Base-by-base conservation (phyloP, 2,888 invertebrate genomes). In the Antheraea assamensis region DNA sequence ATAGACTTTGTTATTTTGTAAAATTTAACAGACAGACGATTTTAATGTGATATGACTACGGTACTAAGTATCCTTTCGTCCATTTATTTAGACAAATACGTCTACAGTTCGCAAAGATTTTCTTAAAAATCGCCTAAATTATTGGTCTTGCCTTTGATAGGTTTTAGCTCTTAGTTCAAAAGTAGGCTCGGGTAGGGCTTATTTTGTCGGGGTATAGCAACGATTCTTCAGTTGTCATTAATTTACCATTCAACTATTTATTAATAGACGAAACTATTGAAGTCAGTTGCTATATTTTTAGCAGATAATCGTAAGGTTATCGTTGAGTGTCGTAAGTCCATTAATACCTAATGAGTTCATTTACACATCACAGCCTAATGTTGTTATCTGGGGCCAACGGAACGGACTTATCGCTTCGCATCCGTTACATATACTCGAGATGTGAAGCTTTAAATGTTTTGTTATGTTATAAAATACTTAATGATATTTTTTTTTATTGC, bases 341-440 rank as follows among this genome's bases (percentile, higher is more conserved):
- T 72, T 71, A 73, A 75, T 74, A 75, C 73, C 73, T 74, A 87
- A 86, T 82, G 90, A 87, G 91, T 91, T 90, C 91, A 88, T 92
- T 91, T 90, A 87, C 79, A 89, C 86, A 68, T 68, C 61, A 64
- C 61, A 68, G 68, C 35, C 35, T 35, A 68, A 68, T 86, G 76
- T 80, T 81, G 85, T 90, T 92, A 92, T 92, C 92, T 80, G 83
- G 75, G 79, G 83, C 86, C 87, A 87, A 85, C 92, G 92, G 92
- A 90, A 92, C 90, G 68, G 35, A 87, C 76, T 90, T 92, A 92
- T 92, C 90, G 78, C 76, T 77, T 64, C 82, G 83, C 91, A 91
- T 92, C 92, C 92, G 92, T 84, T 87, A 85, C 79, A 71, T n/a
- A 68, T 35, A 64, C 17, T 30, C 61, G 27, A 64, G 61, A 64